These are phyloP conservation scores for Gadus macrocephalus DNA, from an alignment of 2,113 vertebrate genomes.

Conservation along the genomic window DNA sequence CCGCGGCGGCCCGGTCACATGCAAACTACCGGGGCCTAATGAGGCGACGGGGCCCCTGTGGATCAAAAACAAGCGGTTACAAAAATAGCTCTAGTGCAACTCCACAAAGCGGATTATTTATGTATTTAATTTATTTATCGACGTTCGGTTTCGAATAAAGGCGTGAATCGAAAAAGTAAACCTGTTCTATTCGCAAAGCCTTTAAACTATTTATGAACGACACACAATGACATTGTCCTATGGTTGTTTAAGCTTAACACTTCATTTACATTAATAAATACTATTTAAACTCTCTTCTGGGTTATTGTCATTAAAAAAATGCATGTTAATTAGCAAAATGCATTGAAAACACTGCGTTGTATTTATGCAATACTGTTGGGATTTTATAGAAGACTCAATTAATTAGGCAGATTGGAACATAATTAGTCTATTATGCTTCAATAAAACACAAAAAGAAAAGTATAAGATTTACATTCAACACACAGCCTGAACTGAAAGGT, in stretches of 20 bases:
- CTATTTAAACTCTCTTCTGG: too few species aligned
- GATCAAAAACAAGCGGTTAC: slow-evolving; percentile 26
- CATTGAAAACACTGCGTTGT: neutral
- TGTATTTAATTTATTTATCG: slow-evolving; percentile 13
- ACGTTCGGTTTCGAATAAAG: slow-evolving; percentile 19
- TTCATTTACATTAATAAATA: too few species aligned
- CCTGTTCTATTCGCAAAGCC: neutral
- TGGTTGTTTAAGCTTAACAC: too few species aligned
- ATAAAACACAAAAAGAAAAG: too few species aligned
- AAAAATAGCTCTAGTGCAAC: slow-evolving; percentile 27
- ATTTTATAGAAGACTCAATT: too few species aligned
- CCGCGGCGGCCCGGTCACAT: slow-evolving; percentile 23
- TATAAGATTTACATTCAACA: too few species aligned
- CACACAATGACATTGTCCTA: neutral
- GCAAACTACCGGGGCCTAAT: slow-evolving; percentile 21
- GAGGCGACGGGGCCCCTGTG: slow-evolving; percentile 11
- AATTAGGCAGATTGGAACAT: too few species aligned
- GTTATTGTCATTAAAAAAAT: neutral
- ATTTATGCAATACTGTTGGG: neutral
- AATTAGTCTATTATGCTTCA: too few species aligned
- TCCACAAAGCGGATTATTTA: slow-evolving; percentile 12
- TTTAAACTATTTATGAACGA: neutral
- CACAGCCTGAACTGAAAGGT: too few species aligned
- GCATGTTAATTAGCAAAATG: neutral
- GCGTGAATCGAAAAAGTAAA: neutral